A percentile compares a stretch with the other conserved stretches of the same genome.
Conservation (phyloP, 2,113 vertebrate genomes). For the Oceanites oceanicus region DNA sequence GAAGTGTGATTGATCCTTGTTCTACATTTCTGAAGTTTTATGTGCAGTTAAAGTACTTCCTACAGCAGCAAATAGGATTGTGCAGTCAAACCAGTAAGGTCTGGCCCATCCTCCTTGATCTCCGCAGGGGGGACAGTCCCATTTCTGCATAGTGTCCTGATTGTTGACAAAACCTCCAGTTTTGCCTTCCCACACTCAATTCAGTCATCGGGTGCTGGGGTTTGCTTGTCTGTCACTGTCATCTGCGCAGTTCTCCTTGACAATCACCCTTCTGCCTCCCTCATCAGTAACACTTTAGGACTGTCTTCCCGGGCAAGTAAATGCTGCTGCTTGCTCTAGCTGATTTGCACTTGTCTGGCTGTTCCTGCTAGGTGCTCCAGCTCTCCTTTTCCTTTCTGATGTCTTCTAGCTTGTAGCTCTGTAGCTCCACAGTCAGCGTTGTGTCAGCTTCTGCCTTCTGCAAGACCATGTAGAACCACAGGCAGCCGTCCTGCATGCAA, state of each 20-base stretch:
- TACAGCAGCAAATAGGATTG: background rate
- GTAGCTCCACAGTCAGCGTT: background rate
- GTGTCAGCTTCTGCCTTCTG: background rate
- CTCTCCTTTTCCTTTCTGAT: background rate
- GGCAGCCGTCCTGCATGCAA: background rate
- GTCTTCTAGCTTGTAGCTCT: background rate
- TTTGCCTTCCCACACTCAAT: background rate
- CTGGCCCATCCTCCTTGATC: background rate
- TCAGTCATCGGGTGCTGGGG: background rate
- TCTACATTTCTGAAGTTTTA: background rate
- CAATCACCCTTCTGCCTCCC: background rate
- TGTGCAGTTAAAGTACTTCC: background rate
- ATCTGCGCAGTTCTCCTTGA: rapidly evolving
- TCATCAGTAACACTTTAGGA: background rate
- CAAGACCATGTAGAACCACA: background rate
- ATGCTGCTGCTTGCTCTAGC: background rate
- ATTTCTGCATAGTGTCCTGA: background rate
- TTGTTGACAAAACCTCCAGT: background rate
- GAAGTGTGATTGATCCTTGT: background rate
- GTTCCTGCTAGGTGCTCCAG: background rate
- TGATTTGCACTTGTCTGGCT: background rate
- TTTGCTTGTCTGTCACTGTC: background rate
- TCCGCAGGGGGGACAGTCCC: background rate
- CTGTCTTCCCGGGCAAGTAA: background rate
- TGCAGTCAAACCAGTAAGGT: background rate